phyloP scores from a whole-genome alignment of 2,797 vertebrate genomes.

The Crocidura indochinensis region DNA sequence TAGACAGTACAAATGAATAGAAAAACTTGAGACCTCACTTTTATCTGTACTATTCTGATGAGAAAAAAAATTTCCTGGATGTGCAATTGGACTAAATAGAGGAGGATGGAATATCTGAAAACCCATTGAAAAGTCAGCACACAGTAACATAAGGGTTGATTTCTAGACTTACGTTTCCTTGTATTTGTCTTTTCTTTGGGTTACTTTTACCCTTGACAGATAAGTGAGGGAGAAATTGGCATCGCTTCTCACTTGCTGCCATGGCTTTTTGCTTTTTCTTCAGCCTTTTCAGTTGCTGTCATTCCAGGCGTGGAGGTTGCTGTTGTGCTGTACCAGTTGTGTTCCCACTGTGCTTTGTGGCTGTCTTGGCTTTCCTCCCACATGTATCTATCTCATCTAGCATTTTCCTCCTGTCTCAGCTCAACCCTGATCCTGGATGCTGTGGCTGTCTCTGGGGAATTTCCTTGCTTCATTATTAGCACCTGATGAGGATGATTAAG shows the following conservation, averaged over 20 bases:
- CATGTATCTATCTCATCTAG: conserved; percentile 76
- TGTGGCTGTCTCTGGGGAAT: conserved; percentile 88
- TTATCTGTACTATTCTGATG: conserved; percentile 58
- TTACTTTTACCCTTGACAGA: conserved; percentile 16
- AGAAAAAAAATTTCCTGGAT: conserved; percentile 6
- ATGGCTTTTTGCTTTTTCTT: conserved; percentile 58
- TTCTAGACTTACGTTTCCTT: conserved; percentile 10
- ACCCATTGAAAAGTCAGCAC: not conserved
- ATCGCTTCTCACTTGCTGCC: conserved; percentile 39
- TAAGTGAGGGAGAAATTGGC: conserved; percentile 50
- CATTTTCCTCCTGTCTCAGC: conserved; percentile 86
- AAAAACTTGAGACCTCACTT: conserved; percentile 29
- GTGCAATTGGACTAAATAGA: conserved; percentile 54
- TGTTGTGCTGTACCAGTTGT: conserved; percentile 23
- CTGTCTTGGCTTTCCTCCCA: conserved; percentile 78
- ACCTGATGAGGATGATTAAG: conserved; percentile 76
- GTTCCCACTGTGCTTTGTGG: conserved; percentile 69
- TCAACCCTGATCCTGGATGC: conserved; percentile 86
- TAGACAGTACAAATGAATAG: not conserved
- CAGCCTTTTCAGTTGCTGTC: conserved; percentile 35
- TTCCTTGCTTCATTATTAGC: conserved; percentile 86
- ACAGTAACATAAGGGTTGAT: conserved; percentile 12
- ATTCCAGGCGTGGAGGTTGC: conserved; percentile 31
- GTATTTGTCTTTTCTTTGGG: not conserved
- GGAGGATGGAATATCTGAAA: not conserved